Evolutionary conservation across 2,113 vertebrate species (phyloP).

Genomic region (Dasyurus viverrinus): DNA sequence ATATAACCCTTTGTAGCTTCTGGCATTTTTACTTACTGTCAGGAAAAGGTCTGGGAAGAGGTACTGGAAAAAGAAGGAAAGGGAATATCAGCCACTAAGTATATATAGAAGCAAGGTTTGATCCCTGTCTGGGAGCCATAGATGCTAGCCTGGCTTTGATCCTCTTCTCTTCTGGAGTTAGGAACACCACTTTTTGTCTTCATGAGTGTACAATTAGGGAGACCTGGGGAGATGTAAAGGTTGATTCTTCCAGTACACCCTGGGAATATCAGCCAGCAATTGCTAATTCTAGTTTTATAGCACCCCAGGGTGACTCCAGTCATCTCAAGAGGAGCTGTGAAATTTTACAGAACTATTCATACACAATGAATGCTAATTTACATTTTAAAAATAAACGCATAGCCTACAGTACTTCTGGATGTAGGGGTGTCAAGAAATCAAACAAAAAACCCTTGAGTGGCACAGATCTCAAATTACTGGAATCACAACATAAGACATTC

Average conservation of each 20-base stretch:
- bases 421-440: background rate
- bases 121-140: background rate
- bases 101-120: background rate
- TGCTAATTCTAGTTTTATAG: background rate
- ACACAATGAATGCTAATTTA: background rate
- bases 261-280: background rate
- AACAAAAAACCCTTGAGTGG: background rate
- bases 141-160: background rate
- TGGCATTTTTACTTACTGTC: background rate
- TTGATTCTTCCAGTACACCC: background rate
- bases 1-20: background rate
- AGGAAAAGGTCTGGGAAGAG: background rate
- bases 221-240: background rate
- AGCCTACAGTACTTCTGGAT: background rate
- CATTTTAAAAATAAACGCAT: background rate
- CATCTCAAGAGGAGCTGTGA: background rate
- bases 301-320: background rate
- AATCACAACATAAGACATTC: background rate
- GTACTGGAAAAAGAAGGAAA: background rate
- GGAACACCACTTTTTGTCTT: background rate
- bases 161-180: background rate
- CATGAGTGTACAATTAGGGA: background rate
- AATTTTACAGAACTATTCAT: slow-evolving; percentile 3
- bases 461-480: background rate
- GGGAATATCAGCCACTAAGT: background rate